Base-by-base conservation (phyloP, 2,888 invertebrate genomes). In the Trichopria drosophilae region DNA sequence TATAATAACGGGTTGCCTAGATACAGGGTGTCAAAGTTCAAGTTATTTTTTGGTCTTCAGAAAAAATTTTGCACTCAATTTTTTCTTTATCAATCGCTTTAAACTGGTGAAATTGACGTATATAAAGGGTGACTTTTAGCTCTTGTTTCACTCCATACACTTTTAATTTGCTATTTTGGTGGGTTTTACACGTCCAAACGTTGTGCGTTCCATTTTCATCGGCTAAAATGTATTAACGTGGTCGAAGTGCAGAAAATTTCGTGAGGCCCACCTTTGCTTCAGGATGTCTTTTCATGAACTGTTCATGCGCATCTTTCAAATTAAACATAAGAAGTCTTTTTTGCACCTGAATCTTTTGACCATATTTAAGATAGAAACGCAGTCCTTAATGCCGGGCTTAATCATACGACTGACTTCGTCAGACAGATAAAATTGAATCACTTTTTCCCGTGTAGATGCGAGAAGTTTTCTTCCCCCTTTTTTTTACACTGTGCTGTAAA, bases 131-230 rank as follows among this genome's bases (percentile, higher is more conserved):
- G n/a, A n/a, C n/a, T 23, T 22, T 34, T 26, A 34, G 22, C 18
- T 40, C 19, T 22, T 40, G 22, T 6, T 52, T 41, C n/a, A 23
- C 41, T 26, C 42, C 42, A 26, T 49, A 10, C 20, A 48, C 24
- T 32, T 39, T 51, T 6, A 51, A 31, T 35, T 51, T 53, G 18
- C 43, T 37, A 37, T 53, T 53, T 28, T 53, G 53, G 24, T 53
- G 53, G 18, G 13, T 35, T 19, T 29, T 50, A 22, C 52, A 52
- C 23, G 41, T 41, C 13, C 51, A 51, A 9, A 50, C 51, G n/a
- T 31, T 35, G 24, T 51, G n/a, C n/a, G n/a, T n/a, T 23, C 49
- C 53, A 36, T 36, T 49, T 15, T 40, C 12, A 5, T 44, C 50
- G 18, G 49, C 50, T 24, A 51, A 45, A 13, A 53, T 40, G 13